Percentiles rank a stretch among this genome's conserved stretches.
Evolutionary conservation across 2,113 vertebrate species (phyloP).

Genomic region (Trogon surrucura): DNA sequence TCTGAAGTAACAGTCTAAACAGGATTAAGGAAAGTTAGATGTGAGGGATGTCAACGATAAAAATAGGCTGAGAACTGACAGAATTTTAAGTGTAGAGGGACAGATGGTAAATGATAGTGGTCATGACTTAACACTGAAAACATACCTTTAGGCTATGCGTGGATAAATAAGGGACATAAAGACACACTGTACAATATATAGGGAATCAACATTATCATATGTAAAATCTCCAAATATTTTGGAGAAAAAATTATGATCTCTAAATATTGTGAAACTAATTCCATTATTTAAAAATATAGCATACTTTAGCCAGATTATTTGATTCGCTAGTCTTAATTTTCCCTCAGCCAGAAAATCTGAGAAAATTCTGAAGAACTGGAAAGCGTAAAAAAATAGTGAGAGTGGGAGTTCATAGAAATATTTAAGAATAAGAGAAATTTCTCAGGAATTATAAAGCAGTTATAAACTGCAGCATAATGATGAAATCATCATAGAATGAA

Average conservation of each 20-base stretch:
- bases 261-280: background rate
- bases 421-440: background rate
- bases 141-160: background rate
- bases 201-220: background rate
- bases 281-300: background rate
- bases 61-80: background rate
- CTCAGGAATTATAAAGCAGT: background rate
- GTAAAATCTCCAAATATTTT: background rate
- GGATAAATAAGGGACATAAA: background rate
- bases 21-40: background rate
- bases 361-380: background rate
- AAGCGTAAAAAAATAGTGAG: background rate
- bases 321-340: background rate
- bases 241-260: background rate
- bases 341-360: background rate
- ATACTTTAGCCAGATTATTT: background rate
- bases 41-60: background rate
- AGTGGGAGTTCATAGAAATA: background rate
- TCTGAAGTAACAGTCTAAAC: background rate
- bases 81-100: background rate
- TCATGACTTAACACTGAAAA: background rate
- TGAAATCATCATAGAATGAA: background rate
- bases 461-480: background rate
- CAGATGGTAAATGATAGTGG: background rate
- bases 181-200: background rate